phyloP scores from a whole-genome alignment of 2,888 invertebrate species.

The Machimus atricapillus region DNA sequence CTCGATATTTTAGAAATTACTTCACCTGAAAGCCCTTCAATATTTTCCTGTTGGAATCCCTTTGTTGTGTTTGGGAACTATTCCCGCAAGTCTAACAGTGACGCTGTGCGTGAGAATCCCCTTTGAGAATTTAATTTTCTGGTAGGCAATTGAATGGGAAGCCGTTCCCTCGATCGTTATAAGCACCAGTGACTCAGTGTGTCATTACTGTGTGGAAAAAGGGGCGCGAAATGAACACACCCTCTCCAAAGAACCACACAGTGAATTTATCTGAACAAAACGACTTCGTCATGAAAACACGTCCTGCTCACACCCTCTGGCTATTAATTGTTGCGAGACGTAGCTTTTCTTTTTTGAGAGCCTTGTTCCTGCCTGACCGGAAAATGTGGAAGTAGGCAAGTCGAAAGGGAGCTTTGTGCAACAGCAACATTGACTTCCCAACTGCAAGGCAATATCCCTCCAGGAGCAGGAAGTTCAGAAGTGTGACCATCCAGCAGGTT shows the following conservation, averaged over 20 bases:
- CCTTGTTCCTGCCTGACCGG: neutral
- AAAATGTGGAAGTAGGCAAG: neutral
- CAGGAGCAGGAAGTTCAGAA: neutral
- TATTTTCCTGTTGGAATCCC: neutral
- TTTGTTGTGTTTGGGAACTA: neutral
- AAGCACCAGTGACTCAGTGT: neutral
- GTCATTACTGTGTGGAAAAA: neutral
- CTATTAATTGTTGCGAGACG: neutral
- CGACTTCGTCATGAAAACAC: neutral
- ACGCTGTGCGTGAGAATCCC: neutral
- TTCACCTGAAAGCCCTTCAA: neutral
- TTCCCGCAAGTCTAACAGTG: neutral
- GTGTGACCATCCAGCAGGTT: neutral
- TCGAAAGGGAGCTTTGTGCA: neutral
- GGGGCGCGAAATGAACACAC: neutral
- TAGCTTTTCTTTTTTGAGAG: neutral
- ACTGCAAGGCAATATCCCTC: neutral
- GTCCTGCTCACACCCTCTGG: neutral
- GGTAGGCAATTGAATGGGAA: neutral
- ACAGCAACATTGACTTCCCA: neutral
- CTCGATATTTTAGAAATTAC: neutral
- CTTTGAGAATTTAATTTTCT: neutral
- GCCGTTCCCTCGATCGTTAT: neutral
- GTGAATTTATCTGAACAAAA: neutral
- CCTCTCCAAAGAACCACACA: neutral